These are phyloP conservation scores for Acanthis flammea DNA, from an alignment of 2,797 vertebrate genomes.

Conservation along the genomic window DNA sequence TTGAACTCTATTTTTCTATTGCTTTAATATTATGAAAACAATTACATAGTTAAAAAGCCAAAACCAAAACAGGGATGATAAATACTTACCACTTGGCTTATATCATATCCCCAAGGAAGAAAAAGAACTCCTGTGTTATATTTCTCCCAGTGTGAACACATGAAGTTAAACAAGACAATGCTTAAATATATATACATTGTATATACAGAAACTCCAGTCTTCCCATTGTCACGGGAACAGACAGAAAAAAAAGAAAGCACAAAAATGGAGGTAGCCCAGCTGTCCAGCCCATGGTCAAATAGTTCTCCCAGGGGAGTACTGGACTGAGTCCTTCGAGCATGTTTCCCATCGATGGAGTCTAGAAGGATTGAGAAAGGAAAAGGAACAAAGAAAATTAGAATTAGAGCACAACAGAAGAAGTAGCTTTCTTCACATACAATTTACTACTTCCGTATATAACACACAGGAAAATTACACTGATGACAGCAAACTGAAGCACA, in stretches of 20 bases:
- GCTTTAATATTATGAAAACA: slow-evolving; percentile 22
- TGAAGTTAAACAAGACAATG: slow-evolving; percentile 71
- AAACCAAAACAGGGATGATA: slow-evolving; percentile 4
- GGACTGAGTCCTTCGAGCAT: slow-evolving; percentile 73
- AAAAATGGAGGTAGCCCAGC: slow-evolving; percentile 74
- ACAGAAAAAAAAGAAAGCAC: slow-evolving; percentile 73
- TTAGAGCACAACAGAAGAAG: neutral
- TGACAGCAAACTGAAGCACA: neutral
- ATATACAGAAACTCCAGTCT: slow-evolving; percentile 55
- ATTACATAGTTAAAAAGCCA: neutral
- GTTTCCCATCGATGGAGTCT: slow-evolving; percentile 76
- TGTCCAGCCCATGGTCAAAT: slow-evolving; percentile 76
- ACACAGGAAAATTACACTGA: neutral
- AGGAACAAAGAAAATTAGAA: neutral
- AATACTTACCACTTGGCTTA: slow-evolving; percentile 74
- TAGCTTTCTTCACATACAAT: neutral
- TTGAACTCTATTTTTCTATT: neutral
- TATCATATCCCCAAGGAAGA: slow-evolving; percentile 74
- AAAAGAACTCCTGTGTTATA: slow-evolving; percentile 74
- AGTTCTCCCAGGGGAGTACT: slow-evolving; percentile 72
- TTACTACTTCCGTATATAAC: neutral
- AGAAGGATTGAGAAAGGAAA: neutral
- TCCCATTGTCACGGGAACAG: slow-evolving; percentile 62
- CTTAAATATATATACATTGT: slow-evolving; percentile 70
- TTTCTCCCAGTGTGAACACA: slow-evolving; percentile 76